A percentile compares a stretch with the other conserved stretches of the same genome.
phyloP scores from a whole-genome alignment of 2,888 invertebrate genomes.

The Thymelicus sylvestris region DNA sequence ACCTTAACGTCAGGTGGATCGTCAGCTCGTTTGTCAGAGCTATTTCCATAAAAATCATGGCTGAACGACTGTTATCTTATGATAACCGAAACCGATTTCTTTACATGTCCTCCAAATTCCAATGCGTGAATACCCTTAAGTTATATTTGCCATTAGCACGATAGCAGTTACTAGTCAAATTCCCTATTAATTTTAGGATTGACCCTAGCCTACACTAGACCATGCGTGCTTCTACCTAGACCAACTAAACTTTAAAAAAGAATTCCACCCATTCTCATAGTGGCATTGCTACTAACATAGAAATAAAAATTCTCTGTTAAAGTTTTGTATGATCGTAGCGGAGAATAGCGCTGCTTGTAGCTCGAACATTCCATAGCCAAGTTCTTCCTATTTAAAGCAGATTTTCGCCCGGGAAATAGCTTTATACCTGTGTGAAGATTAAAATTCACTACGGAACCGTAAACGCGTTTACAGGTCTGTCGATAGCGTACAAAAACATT shows the following conservation, averaged over 20 bases:
- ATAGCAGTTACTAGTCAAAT: too few species aligned
- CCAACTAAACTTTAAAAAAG: not conserved
- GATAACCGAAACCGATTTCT: too few species aligned
- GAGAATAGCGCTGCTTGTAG: constrained; percentile 1
- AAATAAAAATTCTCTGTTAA: constrained; percentile 12
- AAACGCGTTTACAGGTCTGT: constrained; percentile 21
- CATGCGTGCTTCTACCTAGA: too few species aligned
- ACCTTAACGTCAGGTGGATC: too few species aligned
- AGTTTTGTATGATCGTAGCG: constrained; percentile 17
- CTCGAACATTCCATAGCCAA: constrained; percentile 15
- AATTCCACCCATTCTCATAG: not conserved
- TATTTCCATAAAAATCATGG: too few species aligned
- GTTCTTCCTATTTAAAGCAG: constrained; percentile 26
- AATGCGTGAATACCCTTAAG: too few species aligned
- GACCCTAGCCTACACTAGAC: too few species aligned
- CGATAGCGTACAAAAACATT: constrained; percentile 18
- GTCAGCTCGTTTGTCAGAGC: too few species aligned
- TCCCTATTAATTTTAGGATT: too few species aligned
- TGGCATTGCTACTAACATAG: not conserved
- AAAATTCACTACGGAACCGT: constrained; percentile 25
- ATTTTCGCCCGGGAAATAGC: constrained; percentile 12
- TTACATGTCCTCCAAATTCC: too few species aligned
- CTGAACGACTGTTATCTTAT: too few species aligned
- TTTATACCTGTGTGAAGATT: constrained; percentile 29
- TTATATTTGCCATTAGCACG: too few species aligned